A percentile compares a stretch with the other conserved stretches of the same genome.
Conservation (phyloP, 2,888 invertebrate genomes). For the Papilio gigon region DNA sequence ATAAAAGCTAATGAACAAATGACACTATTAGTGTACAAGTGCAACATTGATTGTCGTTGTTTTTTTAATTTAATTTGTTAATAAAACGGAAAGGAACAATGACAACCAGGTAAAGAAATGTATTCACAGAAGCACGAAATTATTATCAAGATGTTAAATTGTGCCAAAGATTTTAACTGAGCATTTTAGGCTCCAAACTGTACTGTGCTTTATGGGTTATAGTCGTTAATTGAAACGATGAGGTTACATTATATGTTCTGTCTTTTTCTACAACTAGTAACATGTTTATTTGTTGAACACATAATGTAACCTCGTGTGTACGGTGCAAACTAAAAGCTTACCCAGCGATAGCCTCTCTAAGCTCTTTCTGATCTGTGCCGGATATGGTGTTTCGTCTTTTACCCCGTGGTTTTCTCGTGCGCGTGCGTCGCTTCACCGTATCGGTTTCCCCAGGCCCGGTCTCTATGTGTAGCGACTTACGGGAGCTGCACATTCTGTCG, state of each 20-base stretch:
- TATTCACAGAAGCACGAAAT: conserved; percentile 79
- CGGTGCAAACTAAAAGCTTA: conserved; percentile 84
- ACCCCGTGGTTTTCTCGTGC: conserved; percentile 89
- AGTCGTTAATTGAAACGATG: conserved; percentile 63
- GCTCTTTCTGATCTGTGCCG: conserved; percentile 94
- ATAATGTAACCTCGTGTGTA: conserved; percentile 72
- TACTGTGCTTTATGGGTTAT: conserved; percentile 74
- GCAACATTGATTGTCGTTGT: conserved; percentile 74
- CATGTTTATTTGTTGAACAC: conserved; percentile 45
- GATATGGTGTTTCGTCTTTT: conserved; percentile 95
- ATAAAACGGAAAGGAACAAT: conserved; percentile 59
- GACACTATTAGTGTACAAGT: conserved; percentile 80
- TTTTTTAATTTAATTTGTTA: conserved; percentile 49
- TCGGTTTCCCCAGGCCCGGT: conserved; percentile 78
- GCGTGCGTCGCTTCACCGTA: conserved; percentile 86
- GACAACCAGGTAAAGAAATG: conserved; percentile 75
- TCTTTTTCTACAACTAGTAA: conserved; percentile 38
- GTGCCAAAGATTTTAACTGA: conserved; percentile 72
- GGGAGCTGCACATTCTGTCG: conserved; percentile 92
- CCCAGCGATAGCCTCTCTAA: conserved; percentile 92
- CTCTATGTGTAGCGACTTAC: conserved; percentile 89
- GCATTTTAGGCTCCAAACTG: conserved; percentile 72
- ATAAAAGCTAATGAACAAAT: conserved; percentile 78
- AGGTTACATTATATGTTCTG: conserved; percentile 71
- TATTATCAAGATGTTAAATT: conserved; percentile 74